Evolutionary conservation across 2,113 vertebrate genomes (phyloP).

Genomic region (Myrmecobius fasciatus): DNA sequence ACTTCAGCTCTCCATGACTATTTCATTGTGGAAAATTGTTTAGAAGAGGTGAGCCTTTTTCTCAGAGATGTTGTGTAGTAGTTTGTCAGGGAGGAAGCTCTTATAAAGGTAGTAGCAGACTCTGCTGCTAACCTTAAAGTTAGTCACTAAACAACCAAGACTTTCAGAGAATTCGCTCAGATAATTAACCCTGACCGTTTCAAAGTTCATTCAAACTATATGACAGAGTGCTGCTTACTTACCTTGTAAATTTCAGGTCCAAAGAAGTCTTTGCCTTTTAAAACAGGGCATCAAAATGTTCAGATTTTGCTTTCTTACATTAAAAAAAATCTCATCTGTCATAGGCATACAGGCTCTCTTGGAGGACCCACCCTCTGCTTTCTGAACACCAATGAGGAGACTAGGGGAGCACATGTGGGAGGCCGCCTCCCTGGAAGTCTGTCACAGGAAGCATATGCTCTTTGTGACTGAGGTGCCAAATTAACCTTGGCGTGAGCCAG

Average conservation of each 20-base stretch:
- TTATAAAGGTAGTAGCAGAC: slow-evolving; percentile 50
- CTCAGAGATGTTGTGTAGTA: slow-evolving; percentile 6
- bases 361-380: slow-evolving; percentile 76
- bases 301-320: slow-evolving; percentile 78
- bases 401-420: slow-evolving; percentile 72
- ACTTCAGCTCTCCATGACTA: slow-evolving; percentile 31
- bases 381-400: slow-evolving; percentile 74
- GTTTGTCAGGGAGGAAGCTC: slow-evolving; percentile 65
- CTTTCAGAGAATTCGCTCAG: slow-evolving; percentile 69
- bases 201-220: slow-evolving; percentile 75
- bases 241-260: slow-evolving; percentile 76
- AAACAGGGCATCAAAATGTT: slow-evolving; percentile 72
- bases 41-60: slow-evolving; percentile 60
- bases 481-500: rapidly evolving
- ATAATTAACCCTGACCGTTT: slow-evolving; percentile 78
- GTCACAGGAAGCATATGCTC: slow-evolving; percentile 60
- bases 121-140: slow-evolving; percentile 69
- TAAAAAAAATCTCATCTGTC: slow-evolving; percentile 76
- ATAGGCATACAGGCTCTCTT: slow-evolving; percentile 69
- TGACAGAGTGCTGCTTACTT: slow-evolving; percentile 69
- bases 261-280: slow-evolving; percentile 74
- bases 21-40: slow-evolving; percentile 60
- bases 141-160: slow-evolving; percentile 48
- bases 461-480: slow-evolving; percentile 39
- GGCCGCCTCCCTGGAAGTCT: slow-evolving; percentile 41